Evolutionary conservation across 2,888 invertebrate genomes (phyloP), one percentile per base, ranked within the genome.

Genomic region (Pheosia tremula): DNA sequence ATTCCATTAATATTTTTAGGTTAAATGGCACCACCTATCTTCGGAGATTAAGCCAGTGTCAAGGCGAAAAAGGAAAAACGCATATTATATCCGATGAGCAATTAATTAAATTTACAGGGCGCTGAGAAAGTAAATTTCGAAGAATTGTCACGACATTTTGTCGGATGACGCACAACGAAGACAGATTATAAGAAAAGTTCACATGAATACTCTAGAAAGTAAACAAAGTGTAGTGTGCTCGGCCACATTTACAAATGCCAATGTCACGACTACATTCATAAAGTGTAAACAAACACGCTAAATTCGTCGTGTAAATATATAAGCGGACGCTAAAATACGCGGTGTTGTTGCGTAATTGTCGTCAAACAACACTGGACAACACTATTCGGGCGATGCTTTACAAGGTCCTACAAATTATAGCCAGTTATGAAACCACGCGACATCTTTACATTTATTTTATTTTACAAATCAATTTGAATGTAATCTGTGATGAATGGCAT

Each of bases 361-460:
- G 13, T 10, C 53, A 53, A 37, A 53, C 53, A 53, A 37, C 9
- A 10, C 5, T 50, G 24, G 47, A 24, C 50, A 24, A 49, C 7
- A 24, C 53, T 7, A 24, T 24, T 24, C 10, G 53, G 58, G 58
- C 58, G 62, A 63, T 61, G 66, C 61, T 36, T 43, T 58, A 59
- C 79, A 79, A 79, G 79, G 79, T 77, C 72, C 68, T 5, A 67
- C 69, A 61, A 72, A 74, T 77, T 71, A 79, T 77, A 66, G 62
- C 61, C 57, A 60, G 63, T 79, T 78, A 73, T 67, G 77, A 77
- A 78, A 79, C 58, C 52, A 54, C 55, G 24, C 61, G 69, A 72
- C 78, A 79, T 79, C 24, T 24, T 24, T 24, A 2, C 24, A 24
- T 24, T 24, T 24, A 73, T 72, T 73, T 75, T 75, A 64, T 59